A percentile compares a stretch with the other conserved stretches of the same genome.
Evolutionary conservation across 2,888 invertebrate genomes (phyloP).

Genomic region (Epistrophe grossulariae): DNA sequence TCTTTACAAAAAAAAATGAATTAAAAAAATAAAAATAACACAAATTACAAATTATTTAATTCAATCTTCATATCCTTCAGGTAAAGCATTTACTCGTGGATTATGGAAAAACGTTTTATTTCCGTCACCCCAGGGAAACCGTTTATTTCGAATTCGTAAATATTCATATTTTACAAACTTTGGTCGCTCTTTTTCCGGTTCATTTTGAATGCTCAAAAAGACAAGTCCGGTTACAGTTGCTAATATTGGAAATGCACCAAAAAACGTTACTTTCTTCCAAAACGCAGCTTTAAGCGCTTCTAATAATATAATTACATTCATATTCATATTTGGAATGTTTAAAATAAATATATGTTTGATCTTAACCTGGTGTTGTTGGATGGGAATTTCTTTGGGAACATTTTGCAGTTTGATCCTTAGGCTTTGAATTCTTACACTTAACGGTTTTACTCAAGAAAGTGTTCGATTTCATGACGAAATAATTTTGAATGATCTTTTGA

Average conservation of each 20-base stretch:
- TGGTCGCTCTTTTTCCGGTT: slow-evolving; percentile 67
- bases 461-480: slow-evolving; percentile 40
- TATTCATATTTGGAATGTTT: neutral
- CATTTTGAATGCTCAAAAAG: neutral
- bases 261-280: slow-evolving; percentile 42
- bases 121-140: slow-evolving; percentile 76
- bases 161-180: slow-evolving; percentile 72
- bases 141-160: slow-evolving; percentile 76
- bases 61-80: slow-evolving; percentile 78
- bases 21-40: neutral
- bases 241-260: slow-evolving; percentile 48
- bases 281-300: neutral
- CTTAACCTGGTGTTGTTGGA: slow-evolving; percentile 7
- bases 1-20: neutral
- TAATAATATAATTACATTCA: neutral
- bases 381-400: neutral
- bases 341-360: no score
- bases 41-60: neutral
- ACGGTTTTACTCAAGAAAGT: neutral
- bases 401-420: neutral
- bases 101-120: slow-evolving; percentile 77
- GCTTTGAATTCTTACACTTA: neutral
- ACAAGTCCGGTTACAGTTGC: neutral
- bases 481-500: slow-evolving; percentile 45
- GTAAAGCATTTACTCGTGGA: slow-evolving; percentile 75